phyloP scores from a whole-genome alignment of 2,888 invertebrate species.

The Operophtera brumata region DNA sequence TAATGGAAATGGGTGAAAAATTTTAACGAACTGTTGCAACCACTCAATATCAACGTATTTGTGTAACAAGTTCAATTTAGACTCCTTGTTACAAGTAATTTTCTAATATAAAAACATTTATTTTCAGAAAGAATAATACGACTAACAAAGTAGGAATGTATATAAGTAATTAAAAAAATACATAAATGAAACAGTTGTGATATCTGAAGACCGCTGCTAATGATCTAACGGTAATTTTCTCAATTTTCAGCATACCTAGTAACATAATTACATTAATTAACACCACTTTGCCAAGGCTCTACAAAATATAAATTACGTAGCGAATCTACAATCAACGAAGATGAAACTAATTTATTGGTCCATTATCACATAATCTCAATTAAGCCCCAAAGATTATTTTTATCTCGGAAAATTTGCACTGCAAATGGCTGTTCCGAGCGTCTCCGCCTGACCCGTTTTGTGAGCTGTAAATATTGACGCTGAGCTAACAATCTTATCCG shows the following conservation, averaged over 20 bases:
- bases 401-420: slow-evolving; percentile 77
- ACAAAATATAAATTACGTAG: not conserved
- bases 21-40: slow-evolving; percentile 15
- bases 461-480: slow-evolving; percentile 71
- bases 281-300: not conserved
- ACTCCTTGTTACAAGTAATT: not conserved
- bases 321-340: slow-evolving; percentile 4
- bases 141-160: no score
- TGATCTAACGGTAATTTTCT: no score
- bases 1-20: slow-evolving; percentile 19
- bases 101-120: no score
- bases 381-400: slow-evolving; percentile 69
- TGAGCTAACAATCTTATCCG: slow-evolving; percentile 72
- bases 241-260: not conserved
- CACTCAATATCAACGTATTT: not conserved
- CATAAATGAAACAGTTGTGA: no score
- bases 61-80: slow-evolving; percentile 1
- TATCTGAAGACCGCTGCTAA: no score
- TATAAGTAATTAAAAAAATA: no score
- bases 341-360: slow-evolving; percentile 28
- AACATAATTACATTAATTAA: not conserved
- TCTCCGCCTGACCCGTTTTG: slow-evolving; percentile 69
- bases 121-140: no score
- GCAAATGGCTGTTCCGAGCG: slow-evolving; percentile 66
- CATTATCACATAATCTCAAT: slow-evolving; percentile 56